These are phyloP conservation scores for Nothobranchius kuhntae DNA, from an alignment of 2,113 vertebrate species.

Conservation along the genomic window DNA sequence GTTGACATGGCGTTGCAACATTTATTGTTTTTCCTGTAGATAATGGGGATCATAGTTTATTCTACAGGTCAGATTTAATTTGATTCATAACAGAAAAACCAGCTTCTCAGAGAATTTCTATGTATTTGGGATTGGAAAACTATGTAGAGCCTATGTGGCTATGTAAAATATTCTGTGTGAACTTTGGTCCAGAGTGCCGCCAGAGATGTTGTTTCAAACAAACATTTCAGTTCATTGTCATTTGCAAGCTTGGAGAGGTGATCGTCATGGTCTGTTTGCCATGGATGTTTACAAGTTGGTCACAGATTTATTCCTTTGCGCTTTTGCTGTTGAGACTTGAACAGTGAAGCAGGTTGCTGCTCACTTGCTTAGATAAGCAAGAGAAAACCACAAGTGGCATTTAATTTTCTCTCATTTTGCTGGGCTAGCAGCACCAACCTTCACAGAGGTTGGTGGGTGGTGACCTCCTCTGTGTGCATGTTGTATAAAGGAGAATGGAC, in stretches of 20 bases:
- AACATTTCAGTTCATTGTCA: background rate
- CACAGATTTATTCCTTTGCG: background rate
- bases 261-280: conserved; percentile 1
- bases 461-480: background rate
- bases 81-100: background rate
- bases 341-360: background rate
- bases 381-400: background rate
- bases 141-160: background rate
- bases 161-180: background rate
- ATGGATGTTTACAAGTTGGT: background rate
- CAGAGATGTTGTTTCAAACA: background rate
- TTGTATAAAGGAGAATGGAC: background rate
- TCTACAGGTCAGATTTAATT: background rate
- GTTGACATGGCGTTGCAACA: too few relatives aligned
- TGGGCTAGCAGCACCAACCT: background rate
- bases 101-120: background rate
- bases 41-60: background rate
- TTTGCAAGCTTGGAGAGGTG: background rate
- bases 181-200: background rate
- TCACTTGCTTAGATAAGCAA: background rate
- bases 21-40: too few relatives aligned
- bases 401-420: background rate
- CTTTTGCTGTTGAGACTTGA: background rate
- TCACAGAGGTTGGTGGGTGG: background rate
- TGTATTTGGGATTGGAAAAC: background rate